A percentile compares a stretch with the other conserved stretches of the same genome.
Conservation (phyloP, 2,797 vertebrate species). For the Amblyopsis hoosieri region DNA sequence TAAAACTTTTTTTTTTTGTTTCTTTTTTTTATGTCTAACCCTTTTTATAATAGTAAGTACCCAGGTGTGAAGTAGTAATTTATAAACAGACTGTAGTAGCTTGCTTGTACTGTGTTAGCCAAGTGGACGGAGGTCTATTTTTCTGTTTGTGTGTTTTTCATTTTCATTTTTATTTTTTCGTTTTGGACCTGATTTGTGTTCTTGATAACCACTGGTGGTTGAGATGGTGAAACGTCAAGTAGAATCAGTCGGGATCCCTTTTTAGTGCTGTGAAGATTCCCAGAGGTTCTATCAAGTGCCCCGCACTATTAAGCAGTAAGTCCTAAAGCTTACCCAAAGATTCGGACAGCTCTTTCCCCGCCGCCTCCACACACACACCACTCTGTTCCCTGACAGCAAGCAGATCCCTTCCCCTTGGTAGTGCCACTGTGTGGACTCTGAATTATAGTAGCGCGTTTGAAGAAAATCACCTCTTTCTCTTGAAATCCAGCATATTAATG, state of each 20-base stretch:
- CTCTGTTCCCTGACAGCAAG: constrained; percentile 70
- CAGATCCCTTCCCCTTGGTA: constrained; percentile 83
- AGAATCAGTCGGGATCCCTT: constrained; percentile 65
- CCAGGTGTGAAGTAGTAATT: constrained; percentile 88
- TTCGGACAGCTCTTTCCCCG: constrained; percentile 77
- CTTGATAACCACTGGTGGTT: constrained; percentile 75
- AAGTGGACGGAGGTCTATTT: constrained; percentile 80
- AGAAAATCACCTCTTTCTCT: constrained; percentile 84
- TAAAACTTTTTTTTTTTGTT: constrained; percentile 72
- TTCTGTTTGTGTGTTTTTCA: constrained; percentile 69
- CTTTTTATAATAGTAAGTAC: constrained; percentile 85
- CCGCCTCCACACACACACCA: constrained; percentile 25
- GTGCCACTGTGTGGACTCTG: constrained; percentile 97
- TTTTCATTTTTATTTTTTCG: constrained; percentile 44
- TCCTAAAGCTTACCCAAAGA: constrained; percentile 69
- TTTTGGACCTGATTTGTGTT: constrained; percentile 56
- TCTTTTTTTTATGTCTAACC: constrained; percentile 82
- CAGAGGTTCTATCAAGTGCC: constrained; percentile 49
- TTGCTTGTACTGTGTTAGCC: constrained; percentile 80
- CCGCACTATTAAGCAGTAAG: constrained; percentile 53
- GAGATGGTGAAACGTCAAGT: constrained; percentile 59
- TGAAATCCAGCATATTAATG: constrained; percentile 98
- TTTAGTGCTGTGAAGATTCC: constrained; percentile 74
- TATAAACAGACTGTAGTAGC: constrained; percentile 87
- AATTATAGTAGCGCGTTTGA: constrained; percentile 74